Evolutionary conservation across 2,888 invertebrate genomes (phyloP).

Genomic region (Stratiomys singularior): DNA sequence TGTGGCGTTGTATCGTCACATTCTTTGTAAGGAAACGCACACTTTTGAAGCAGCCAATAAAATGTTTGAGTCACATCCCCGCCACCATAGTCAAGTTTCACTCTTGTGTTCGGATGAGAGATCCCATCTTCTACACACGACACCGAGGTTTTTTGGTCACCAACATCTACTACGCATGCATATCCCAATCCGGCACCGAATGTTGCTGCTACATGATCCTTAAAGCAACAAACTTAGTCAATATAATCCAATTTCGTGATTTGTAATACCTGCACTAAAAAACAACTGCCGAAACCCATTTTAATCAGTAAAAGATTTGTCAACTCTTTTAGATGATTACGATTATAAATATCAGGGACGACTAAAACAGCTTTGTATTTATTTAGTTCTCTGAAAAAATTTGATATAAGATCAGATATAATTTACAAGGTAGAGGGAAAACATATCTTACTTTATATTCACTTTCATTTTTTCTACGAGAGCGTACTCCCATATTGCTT

Average conservation of each 20-base stretch:
- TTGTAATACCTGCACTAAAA: constrained; percentile 56
- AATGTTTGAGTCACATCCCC: constrained; percentile 92
- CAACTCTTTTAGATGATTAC: constrained; percentile 85
- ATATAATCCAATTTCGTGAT: neutral
- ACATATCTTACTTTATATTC: constrained; percentile 66
- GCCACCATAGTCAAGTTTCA: constrained; percentile 87
- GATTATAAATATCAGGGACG: constrained; percentile 89
- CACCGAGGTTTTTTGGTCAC: constrained; percentile 94
- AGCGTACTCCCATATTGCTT: constrained; percentile 87
- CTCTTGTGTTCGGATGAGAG: constrained; percentile 86
- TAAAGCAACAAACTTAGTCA: constrained; percentile 49
- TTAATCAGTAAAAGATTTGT: constrained; percentile 81
- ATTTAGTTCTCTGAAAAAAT: constrained; percentile 70
- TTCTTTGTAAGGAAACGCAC: constrained; percentile 88
- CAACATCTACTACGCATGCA: constrained; percentile 95
- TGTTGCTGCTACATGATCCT: constrained; percentile 87
- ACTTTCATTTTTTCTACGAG: constrained; percentile 82
- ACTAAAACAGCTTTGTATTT: constrained; percentile 88
- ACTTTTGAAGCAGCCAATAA: constrained; percentile 87
- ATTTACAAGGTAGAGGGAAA: neutral
- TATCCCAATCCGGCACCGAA: constrained; percentile 85
- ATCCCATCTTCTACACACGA: constrained; percentile 97
- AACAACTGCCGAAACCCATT: constrained; percentile 86
- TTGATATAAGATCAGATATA: neutral
- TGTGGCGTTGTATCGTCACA: constrained; percentile 79